These are phyloP conservation scores for Calosoma granatense DNA, from an alignment of 1,140 invertebrate genomes.

Conservation along the genomic window DNA sequence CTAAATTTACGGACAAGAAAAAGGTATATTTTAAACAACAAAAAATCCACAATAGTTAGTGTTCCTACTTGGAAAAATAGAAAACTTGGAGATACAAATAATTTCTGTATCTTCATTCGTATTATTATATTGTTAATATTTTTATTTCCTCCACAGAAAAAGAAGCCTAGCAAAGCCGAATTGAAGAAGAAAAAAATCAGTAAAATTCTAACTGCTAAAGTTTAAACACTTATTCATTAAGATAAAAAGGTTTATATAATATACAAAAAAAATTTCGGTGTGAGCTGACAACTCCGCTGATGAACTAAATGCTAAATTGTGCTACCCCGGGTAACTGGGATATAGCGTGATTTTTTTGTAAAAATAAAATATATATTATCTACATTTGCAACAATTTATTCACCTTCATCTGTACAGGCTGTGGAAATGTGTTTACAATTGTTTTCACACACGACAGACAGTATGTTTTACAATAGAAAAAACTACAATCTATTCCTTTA, in stretches of 20 bases:
- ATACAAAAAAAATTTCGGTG: no score
- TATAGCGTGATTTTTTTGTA: neutral
- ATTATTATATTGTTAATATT: no score
- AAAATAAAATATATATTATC: slow-evolving; percentile 9
- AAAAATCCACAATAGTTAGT: no score
- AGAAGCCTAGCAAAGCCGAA: slow-evolving; percentile 23
- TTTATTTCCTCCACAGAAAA: slow-evolving; percentile 29
- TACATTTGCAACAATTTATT: slow-evolving; percentile 23
- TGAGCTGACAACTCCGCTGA: no score
- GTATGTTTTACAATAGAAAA: slow-evolving; percentile 64
- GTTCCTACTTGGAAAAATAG: no score
- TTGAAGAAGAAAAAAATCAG: slow-evolving; percentile 25
- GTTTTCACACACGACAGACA: slow-evolving; percentile 57
- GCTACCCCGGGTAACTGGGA: no score
- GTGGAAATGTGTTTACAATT: slow-evolving; percentile 52
- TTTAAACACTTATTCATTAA: neutral
- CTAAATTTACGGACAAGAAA: slow-evolving; percentile 16
- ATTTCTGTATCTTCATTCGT: no score
- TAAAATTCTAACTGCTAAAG: slow-evolving; percentile 23
- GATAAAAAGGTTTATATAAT: slow-evolving; percentile 1
- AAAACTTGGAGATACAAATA: no score
- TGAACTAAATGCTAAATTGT: no score
- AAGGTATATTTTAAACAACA: slow-evolving; percentile 15
- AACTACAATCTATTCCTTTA: slow-evolving; percentile 60
- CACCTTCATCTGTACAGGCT: slow-evolving; percentile 43